Evolutionary conservation across 2,888 invertebrate genomes (phyloP), one percentile per base, ranked within the genome.

Genomic region (Diadegma fenestrale): DNA sequence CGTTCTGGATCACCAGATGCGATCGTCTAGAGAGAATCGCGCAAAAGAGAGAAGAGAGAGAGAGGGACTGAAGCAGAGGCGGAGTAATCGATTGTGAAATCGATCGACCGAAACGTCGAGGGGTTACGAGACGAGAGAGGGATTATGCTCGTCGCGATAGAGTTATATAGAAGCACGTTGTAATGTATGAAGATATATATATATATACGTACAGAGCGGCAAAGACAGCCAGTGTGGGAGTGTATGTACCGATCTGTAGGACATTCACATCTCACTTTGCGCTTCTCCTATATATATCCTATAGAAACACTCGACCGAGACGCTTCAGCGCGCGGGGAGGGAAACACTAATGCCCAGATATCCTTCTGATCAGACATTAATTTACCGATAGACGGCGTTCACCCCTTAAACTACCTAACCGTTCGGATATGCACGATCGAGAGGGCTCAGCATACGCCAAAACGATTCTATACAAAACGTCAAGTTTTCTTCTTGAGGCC

Each of bases 81-180:
- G 76, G 48, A 73, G 85, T 73, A 81, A 78, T 82, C 76, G 80
- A 76, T 85, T 73, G 73, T 76, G 51, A 64, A 84, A 85, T 84
- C 81, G 77, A 82, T 82, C 80, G 76, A 73, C 80, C 72, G 80
- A 84, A 73, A 80, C 84, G 84, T 81, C 73, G 77, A 68, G 63
- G 63, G 48, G 68, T 43, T 63, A 54, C 43, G 66, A 58, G 73
- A 66, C 61, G 26, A 78, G 45, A 81, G 68, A 73, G 78, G 81
- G 84, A 85, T 81, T 78, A 69, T 72, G 58, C 71, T 61, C 45
- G 37, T 58, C 72, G 77, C 72, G 77, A 78, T 84, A 73, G 76
- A 84, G 80, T 84, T 58, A 66, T 58, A 66, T 77, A 80, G 26
- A 63, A 54, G 43, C 63, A 64, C 12, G 14, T 30, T 58, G 37